phyloP scores from a whole-genome alignment of 2,888 invertebrate species.

The Plutella xylostella region DNA sequence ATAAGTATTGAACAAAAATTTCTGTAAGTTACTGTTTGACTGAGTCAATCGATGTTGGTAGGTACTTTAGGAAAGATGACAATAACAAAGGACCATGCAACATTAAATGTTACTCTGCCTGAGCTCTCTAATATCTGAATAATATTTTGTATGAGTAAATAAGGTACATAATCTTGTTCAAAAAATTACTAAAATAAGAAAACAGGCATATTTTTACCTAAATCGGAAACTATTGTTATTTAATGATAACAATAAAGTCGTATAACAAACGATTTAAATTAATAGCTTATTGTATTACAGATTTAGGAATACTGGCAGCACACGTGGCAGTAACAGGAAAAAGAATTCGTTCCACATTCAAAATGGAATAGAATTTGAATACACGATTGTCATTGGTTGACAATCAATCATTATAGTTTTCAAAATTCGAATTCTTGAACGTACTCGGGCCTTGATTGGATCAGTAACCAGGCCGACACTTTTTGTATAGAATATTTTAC shows the following conservation, averaged over 20 bases:
- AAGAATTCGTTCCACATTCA: slow-evolving; percentile 60
- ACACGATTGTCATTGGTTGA: slow-evolving; percentile 64
- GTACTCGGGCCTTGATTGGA: slow-evolving; percentile 51
- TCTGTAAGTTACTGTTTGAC: too few relatives aligned
- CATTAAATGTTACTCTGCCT: too few relatives aligned
- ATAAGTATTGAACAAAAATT: too few relatives aligned
- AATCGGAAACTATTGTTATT: too few relatives aligned
- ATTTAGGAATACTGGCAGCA: slow-evolving; percentile 44
- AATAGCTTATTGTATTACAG: slow-evolving; percentile 49
- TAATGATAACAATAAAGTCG: slow-evolving; percentile 14
- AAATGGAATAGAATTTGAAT: slow-evolving; percentile 60
- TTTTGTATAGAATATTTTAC: slow-evolving; percentile 21
- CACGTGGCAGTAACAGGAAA: slow-evolving; percentile 43
- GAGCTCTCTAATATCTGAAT: too few relatives aligned
- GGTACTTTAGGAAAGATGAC: too few relatives aligned
- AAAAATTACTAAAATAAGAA: too few relatives aligned
- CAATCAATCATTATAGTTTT: slow-evolving; percentile 66
- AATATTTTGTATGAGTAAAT: too few relatives aligned
- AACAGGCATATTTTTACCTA: too few relatives aligned
- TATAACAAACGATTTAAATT: slow-evolving; percentile 18
- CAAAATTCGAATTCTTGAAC: slow-evolving; percentile 56
- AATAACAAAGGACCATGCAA: too few relatives aligned
- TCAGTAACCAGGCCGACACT: slow-evolving; percentile 39
- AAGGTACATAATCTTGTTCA: too few relatives aligned
- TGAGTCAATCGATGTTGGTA: too few relatives aligned